Conservation (phyloP, 2,888 invertebrate species). For the Sphaeridia pumilis region DNA sequence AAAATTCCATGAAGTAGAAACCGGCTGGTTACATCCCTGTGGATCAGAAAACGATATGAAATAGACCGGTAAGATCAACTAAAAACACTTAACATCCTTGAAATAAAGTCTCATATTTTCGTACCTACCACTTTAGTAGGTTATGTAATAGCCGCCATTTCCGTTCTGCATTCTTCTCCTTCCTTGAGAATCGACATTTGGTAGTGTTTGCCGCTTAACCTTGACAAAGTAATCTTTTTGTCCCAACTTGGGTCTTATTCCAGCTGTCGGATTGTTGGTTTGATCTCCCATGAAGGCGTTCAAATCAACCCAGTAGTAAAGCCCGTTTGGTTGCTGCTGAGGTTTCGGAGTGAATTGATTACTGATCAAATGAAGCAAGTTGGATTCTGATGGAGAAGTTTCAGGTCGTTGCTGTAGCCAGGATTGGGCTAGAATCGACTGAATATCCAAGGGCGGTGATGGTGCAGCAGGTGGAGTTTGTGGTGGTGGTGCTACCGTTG, state of each 20-base stretch:
- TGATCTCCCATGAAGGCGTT: conserved; percentile 29
- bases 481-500: too few relatives aligned
- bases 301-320: conserved; percentile 32
- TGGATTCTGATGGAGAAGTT: conserved; percentile 16
- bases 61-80: too few relatives aligned
- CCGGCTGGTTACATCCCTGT: too few relatives aligned
- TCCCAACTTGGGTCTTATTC: conserved; percentile 32
- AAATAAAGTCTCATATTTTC: too few relatives aligned
- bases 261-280: conserved; percentile 20
- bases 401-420: conserved; percentile 8
- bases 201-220: conserved; percentile 14
- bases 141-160: too few relatives aligned
- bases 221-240: conserved; percentile 25
- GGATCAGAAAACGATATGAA: too few relatives aligned
- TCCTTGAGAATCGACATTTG: not conserved
- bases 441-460: conserved; percentile 41
- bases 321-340: conserved; percentile 23
- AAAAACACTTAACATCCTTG: too few relatives aligned
- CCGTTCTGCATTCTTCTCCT: too few relatives aligned
- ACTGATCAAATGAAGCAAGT: conserved; percentile 18
- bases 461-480: conserved; percentile 48
- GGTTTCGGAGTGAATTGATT: conserved; percentile 18
- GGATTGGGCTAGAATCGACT: conserved; percentile 9
- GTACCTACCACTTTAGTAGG: too few relatives aligned
- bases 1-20: too few relatives aligned